Evolutionary conservation across 1,140 invertebrate species (phyloP).

Genomic region (Glossosoma conforme): DNA sequence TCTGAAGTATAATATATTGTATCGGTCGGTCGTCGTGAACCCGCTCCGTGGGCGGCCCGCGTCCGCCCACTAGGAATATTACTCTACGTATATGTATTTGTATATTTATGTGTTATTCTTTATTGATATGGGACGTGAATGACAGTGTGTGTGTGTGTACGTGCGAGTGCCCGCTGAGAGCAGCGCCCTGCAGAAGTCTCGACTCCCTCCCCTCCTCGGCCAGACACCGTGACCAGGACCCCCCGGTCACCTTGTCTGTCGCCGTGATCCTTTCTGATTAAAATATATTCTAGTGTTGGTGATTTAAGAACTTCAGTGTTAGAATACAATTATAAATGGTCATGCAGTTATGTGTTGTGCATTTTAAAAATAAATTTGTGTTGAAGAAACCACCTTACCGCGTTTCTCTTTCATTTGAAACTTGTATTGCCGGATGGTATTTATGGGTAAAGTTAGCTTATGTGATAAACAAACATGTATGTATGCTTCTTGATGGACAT

Average conservation of each 20-base stretch:
- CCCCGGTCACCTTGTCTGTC: neutral
- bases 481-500: conserved; percentile 13
- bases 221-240: conserved; percentile 17
- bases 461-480: conserved; percentile 8
- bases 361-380: conserved; percentile 17
- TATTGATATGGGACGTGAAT: conserved; percentile 17
- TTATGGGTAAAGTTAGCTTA: conserved; percentile 16
- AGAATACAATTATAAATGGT: conserved; percentile 23
- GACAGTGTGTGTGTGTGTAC: conserved; percentile 13
- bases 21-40: conserved; percentile 3
- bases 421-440: conserved; percentile 10
- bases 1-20: conserved; percentile 28
- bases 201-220: conserved; percentile 26
- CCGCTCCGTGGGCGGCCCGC: conserved; percentile 5
- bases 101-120: conserved; percentile 30
- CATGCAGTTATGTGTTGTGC: conserved; percentile 29
- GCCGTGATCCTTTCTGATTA: conserved; percentile 29
- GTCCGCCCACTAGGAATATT: conserved; percentile 9
- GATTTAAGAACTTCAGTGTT: conserved; percentile 24
- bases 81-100: conserved; percentile 21
- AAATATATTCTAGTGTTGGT: conserved; percentile 18
- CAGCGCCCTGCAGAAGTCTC: conserved; percentile 31
- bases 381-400: conserved; percentile 13
- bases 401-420: conserved; percentile 6
- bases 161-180: conserved; percentile 15